Evolutionary conservation across 2,888 invertebrate species (phyloP), one percentile per base, ranked within the genome.

Genomic region (Xestia rhomboidea): DNA sequence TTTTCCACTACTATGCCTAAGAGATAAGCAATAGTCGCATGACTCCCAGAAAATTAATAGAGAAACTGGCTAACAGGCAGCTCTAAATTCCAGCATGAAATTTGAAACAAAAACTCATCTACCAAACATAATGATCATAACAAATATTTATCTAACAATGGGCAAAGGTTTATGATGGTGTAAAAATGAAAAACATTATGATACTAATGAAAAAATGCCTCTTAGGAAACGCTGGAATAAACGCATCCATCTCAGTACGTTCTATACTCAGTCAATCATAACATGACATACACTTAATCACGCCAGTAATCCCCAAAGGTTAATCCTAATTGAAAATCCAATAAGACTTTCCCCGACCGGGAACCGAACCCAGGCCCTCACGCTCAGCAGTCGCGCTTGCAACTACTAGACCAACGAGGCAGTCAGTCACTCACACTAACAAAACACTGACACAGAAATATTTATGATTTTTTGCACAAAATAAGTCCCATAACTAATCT

Each of bases 1-100:
- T 76, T 41, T 67, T 57, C 69, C 15, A 34, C 44, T 34, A 27
- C 41, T 46, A 44, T 27, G 62, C 24, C 27, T 69, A 69, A 44
- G n/a, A 21, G 18, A 34, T 46, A 38, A 51, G 18, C 18, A 15
- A 60, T 8, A 41, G 5, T 18, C 38, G 7, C 30, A 15, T 34
- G n/a, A n/a, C 46, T 38, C 27, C 18, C 21, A 24, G 15, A 27
- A 38, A 38, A 69, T 15, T 63, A 60, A 46, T 38, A 41, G 41
- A 41, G 41, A 41, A 41, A 1, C 1, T 10, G 11, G 11, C 41
- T 34, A 4, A 38, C 38, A 11, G 11, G 41, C 10, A 71, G 44
- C 10, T 18, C 24, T 11, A 24, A 49, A 24, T 24, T 51, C 2
- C 27, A 38, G 49, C 11, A 4, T 13, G 70, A 38, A 38, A 4